Evolutionary conservation across 2,113 vertebrate genomes (phyloP).

Genomic region (Erythrocercus mccallii): DNA sequence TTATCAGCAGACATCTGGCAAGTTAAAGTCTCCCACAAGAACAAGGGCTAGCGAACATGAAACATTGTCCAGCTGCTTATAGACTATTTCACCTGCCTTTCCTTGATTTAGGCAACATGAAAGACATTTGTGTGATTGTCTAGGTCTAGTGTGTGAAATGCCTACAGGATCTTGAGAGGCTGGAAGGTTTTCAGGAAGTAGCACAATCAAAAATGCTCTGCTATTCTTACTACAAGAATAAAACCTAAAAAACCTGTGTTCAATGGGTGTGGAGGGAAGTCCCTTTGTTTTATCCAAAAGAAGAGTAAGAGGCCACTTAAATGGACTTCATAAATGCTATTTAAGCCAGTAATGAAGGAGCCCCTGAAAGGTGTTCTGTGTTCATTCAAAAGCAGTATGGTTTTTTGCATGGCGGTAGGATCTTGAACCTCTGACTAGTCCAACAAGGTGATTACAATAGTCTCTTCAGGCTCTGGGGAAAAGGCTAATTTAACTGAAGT

Average conservation of each 20-base stretch:
- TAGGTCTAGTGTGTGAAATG: background rate
- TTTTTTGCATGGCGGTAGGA: background rate
- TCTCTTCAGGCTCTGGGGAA: background rate
- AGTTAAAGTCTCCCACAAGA: background rate
- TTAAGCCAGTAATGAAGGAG: background rate
- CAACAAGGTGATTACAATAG: background rate
- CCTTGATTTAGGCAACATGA: background rate
- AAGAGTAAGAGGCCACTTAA: background rate
- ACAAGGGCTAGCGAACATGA: rapidly evolving
- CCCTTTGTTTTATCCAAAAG: background rate
- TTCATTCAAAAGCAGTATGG: background rate
- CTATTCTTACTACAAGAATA: background rate
- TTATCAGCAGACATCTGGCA: background rate
- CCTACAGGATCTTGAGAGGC: background rate
- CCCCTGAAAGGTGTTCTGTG: background rate
- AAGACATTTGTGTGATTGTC: background rate
- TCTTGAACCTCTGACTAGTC: background rate
- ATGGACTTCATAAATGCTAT: background rate
- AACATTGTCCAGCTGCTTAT: background rate
- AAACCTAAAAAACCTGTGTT: background rate
- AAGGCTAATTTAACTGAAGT: background rate
- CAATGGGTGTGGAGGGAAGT: background rate
- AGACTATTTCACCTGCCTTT: background rate
- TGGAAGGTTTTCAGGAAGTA: background rate
- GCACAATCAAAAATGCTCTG: background rate